Conservation (phyloP, 2,113 vertebrate species). For the Cnemophilus loriae region DNA sequence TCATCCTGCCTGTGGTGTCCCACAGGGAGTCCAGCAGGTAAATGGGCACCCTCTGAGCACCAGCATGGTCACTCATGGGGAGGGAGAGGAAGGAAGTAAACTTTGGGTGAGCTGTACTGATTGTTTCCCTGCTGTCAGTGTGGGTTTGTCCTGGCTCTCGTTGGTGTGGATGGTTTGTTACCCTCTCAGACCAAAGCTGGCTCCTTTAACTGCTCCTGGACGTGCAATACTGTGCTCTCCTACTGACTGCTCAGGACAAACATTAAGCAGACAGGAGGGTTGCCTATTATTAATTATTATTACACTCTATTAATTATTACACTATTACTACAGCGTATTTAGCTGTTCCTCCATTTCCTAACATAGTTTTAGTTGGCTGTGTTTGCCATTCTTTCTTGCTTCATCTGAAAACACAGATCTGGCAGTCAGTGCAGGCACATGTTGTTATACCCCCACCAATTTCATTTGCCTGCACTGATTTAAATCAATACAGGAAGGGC, state of each 20-base stretch:
- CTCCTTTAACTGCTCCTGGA: background rate
- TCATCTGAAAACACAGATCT: background rate
- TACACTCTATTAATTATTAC: background rate
- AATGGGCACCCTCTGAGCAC: background rate
- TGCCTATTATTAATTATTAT: background rate
- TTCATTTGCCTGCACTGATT: background rate
- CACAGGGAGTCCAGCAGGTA: background rate
- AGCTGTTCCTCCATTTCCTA: background rate
- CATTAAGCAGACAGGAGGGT: background rate
- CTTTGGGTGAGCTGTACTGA: background rate
- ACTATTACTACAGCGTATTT: background rate
- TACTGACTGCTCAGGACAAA: background rate
- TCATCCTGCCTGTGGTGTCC: background rate
- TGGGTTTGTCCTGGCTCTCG: background rate
- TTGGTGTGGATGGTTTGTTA: background rate
- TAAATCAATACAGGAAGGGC: background rate
- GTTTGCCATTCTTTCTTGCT: background rate
- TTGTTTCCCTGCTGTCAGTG: rapidly evolving
- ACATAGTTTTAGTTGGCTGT: background rate
- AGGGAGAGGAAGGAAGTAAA: background rate
- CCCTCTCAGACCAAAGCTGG: background rate
- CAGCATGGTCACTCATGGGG: rapidly evolving
- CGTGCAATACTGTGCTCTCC: rapidly evolving
- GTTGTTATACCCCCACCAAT: background rate
- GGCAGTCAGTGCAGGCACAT: background rate